Evolutionary conservation across 2,888 invertebrate genomes (phyloP).

Genomic region (Dicyrtoma fusca): DNA sequence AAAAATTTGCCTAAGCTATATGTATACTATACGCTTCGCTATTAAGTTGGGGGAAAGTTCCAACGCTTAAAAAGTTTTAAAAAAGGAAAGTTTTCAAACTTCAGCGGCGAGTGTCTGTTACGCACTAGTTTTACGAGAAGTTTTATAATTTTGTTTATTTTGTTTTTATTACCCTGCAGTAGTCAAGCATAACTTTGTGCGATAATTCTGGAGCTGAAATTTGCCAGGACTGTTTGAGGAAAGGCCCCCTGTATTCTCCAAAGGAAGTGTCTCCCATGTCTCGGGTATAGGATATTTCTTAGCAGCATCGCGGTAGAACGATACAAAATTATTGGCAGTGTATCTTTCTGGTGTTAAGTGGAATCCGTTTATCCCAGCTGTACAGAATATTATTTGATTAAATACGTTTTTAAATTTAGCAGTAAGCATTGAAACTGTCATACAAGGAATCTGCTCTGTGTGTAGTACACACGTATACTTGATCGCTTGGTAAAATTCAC

Average conservation of each 20-base stretch:
- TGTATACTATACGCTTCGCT: no score
- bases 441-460: no score
- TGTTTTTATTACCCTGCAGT: constrained; percentile 41
- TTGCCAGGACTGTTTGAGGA: constrained; percentile 36
- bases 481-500: no score
- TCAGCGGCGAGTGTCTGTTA: not conserved
- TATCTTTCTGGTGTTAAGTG: constrained; percentile 47
- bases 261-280: constrained; percentile 40
- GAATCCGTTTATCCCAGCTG: constrained; percentile 32
- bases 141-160: not conserved
- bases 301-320: constrained; percentile 47
- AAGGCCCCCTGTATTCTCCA: no score
- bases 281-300: constrained; percentile 52
- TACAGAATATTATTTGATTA: no score
- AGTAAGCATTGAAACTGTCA: not conserved
- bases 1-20: no score
- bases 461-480: no score
- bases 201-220: constrained; percentile 48
- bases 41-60: no score
- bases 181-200: constrained; percentile 47
- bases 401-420: no score
- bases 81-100: not conserved
- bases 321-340: constrained; percentile 48
- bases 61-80: no score
- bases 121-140: not conserved